These are phyloP conservation scores for Baccha elongata DNA, from an alignment of 2,888 invertebrate species.

Conservation along the genomic window DNA sequence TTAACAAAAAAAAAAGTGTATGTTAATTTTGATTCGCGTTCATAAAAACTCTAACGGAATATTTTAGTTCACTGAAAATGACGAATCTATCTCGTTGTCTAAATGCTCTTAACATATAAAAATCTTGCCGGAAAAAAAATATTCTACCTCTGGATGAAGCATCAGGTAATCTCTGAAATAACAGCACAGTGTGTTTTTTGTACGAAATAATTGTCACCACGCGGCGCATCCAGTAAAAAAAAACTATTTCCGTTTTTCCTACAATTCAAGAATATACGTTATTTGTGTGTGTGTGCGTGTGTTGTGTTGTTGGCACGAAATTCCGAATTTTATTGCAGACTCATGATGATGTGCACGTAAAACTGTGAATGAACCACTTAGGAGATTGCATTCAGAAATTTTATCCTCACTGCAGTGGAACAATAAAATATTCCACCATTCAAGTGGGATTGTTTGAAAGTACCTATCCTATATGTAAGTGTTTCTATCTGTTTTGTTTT, in stretches of 20 bases:
- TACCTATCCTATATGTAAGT: neutral
- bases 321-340: neutral
- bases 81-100: too few relatives aligned
- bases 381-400: constrained; percentile 65
- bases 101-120: too few relatives aligned
- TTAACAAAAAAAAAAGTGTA: too few relatives aligned
- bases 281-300: neutral
- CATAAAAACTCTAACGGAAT: too few relatives aligned
- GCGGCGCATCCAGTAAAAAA: neutral
- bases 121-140: too few relatives aligned
- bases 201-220: constrained; percentile 36
- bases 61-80: too few relatives aligned
- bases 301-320: neutral
- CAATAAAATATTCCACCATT: constrained; percentile 56
- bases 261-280: constrained; percentile 1
- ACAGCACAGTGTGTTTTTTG: neutral
- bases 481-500: neutral
- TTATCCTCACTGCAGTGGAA: constrained; percentile 42
- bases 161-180: neutral
- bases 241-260: constrained; percentile 41
- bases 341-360: constrained; percentile 49
- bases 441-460: constrained; percentile 41
- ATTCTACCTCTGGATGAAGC: neutral
- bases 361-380: constrained; percentile 56
- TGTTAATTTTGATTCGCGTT: too few relatives aligned